These are phyloP conservation scores for Xyrauchen texanus DNA, from an alignment of 2,113 vertebrate genomes.

Conservation along the genomic window DNA sequence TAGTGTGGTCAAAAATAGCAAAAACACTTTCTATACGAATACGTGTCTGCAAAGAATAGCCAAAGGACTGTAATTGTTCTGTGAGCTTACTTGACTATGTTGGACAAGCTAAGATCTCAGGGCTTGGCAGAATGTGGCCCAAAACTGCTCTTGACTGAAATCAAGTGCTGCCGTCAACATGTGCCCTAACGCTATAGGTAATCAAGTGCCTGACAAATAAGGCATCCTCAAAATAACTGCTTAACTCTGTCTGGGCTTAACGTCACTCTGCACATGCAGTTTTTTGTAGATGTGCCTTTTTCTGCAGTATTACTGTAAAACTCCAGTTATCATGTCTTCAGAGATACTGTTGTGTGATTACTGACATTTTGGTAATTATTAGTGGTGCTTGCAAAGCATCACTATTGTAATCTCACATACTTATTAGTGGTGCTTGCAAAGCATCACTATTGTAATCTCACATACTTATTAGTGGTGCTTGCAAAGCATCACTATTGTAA, in stretches of 20 bases:
- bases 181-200: not conserved
- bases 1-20: no score
- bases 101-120: constrained; percentile 5
- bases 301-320: constrained; percentile 11
- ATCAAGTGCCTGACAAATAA: constrained; percentile 21
- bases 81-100: not conserved
- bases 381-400: no score
- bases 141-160: constrained; percentile 8
- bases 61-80: not conserved
- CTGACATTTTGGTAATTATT: no score
- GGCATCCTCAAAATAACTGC: constrained; percentile 38
- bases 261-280: constrained; percentile 11
- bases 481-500: no score
- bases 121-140: not conserved
- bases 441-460: no score
- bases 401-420: no score
- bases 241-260: constrained; percentile 23
- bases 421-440: no score
- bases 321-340: constrained; percentile 17
- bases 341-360: not conserved
- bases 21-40: not conserved
- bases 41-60: constrained; percentile 7
- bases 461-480: no score
- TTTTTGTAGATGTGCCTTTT: constrained; percentile 33
- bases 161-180: constrained; percentile 22